Percentiles rank a stretch among this genome's conserved stretches.
Evolutionary conservation across 2,888 invertebrate species (phyloP).

Genomic region (Synanthedon myopaeformis): DNA sequence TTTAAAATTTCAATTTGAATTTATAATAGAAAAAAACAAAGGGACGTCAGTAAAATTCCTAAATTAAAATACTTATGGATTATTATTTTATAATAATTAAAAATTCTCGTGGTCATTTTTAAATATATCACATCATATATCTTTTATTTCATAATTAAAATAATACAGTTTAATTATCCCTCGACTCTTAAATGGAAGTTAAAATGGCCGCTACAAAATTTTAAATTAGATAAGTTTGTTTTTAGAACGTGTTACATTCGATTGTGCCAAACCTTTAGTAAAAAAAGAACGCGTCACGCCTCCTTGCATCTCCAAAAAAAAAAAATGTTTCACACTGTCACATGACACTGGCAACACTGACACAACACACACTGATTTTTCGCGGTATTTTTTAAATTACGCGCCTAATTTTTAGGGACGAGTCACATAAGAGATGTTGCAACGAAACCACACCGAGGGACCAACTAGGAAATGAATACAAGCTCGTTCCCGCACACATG

Average conservation of each 20-base stretch:
- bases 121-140: no score
- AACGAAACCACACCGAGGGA: constrained; percentile 63
- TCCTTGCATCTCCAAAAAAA: constrained; percentile 20
- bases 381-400: constrained; percentile 32
- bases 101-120: no score
- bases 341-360: constrained; percentile 15
- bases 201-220: no score
- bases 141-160: no score
- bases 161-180: no score
- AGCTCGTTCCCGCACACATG: constrained; percentile 35
- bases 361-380: constrained; percentile 12
- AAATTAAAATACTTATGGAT: no score
- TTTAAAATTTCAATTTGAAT: no score
- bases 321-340: constrained; percentile 11
- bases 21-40: no score
- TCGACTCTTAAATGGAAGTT: not conserved
- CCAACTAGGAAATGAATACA: constrained; percentile 64
- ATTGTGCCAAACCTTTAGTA: constrained; percentile 11
- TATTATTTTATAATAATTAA: no score
- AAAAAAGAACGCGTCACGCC: constrained; percentile 23
- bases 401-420: constrained; percentile 60
- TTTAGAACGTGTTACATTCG: not conserved
- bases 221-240: no score
- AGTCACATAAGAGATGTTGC: constrained; percentile 60
- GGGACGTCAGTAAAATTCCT: no score